Conservation (phyloP, 1,140 invertebrate species). For the Batillaria attramentaria region DNA sequence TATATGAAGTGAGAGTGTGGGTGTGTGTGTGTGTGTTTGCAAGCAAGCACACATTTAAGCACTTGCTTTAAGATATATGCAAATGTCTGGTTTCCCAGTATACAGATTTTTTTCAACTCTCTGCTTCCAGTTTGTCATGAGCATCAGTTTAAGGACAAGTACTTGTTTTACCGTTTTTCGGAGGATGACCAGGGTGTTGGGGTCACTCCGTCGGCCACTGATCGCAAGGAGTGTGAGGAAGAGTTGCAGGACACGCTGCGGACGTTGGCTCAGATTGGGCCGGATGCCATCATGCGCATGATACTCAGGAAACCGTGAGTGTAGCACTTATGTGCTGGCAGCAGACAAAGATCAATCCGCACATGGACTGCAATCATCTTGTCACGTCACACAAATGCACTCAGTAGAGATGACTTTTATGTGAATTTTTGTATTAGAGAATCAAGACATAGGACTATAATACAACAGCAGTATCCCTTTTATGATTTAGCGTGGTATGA, state of each 20-base stretch:
- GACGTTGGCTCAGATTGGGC: constrained; percentile 79
- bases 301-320: constrained; percentile 87
- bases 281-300: constrained; percentile 85
- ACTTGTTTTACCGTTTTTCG: constrained; percentile 86
- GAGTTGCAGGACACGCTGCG: constrained; percentile 80
- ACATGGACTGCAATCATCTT: background rate
- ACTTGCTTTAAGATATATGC: too few relatives aligned
- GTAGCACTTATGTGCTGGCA: constrained; percentile 1
- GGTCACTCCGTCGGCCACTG: constrained; percentile 72
- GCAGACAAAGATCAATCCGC: background rate
- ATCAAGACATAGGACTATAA: background rate
- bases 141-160: constrained; percentile 88
- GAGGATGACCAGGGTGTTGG: constrained; percentile 76
- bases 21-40: background rate
- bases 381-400: background rate
- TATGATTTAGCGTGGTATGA: too few relatives aligned
- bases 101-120: constrained; percentile 4
- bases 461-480: too few relatives aligned
- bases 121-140: constrained; percentile 79
- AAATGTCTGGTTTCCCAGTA: too few relatives aligned
- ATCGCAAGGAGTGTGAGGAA: constrained; percentile 71
- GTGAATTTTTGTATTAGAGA: background rate
- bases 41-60: too few relatives aligned
- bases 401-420: background rate
- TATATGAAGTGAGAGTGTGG: too few relatives aligned